Base-by-base conservation (phyloP, 2,797 vertebrate species). In the Lutjanus campechanus region DNA sequence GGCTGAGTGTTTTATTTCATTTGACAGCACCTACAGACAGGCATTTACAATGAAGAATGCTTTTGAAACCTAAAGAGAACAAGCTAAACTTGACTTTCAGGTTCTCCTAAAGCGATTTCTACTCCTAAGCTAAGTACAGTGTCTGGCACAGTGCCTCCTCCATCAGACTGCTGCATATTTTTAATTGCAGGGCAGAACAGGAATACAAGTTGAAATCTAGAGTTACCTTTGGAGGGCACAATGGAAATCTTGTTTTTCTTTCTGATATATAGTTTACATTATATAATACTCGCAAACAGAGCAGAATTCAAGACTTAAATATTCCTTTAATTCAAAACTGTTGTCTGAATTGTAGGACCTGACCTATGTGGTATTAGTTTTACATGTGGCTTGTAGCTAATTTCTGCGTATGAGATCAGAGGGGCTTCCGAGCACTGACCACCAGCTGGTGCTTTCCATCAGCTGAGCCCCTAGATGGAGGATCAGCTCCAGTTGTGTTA, bases 401-500 rank as follows among this genome's bases (percentile, higher is more conserved):
- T 84, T 91, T 89, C 76, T 91, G 68, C 65, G 1, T 16, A 88
- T 89, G 88, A 91, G 55, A 75, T 90, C 77, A 55, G 84, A 62
- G 55, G 51, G 71, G 49, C 61, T 81, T 65, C 43, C 19, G 47
- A 59, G 51, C 13, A 55, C 76, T 49, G 78, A 68, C 58, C 76
- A 76, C 58, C 94, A 95, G 82, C 94, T 95, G 95, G 76, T 88
- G 82, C 83, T 86, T 81, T 94, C 93, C 79, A 74, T 94, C 93
- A 93, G 50, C 71, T 40, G 76, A 68, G 59, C 62, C 76, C 78
- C 22, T 43, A 77, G 69, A 77, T 65, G 71, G 1, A 19, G 47
- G 78, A 76, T 82, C 59, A 88, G 12, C 78, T 85, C 58, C 51
- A 84, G 82, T 75, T 68, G 84, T 81, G 49, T 67, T 46, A 60